A percentile compares a stretch with the other conserved stretches of the same genome.
These are phyloP conservation scores for Aricia artaxerxes DNA, from an alignment of 2,888 invertebrate genomes.

Conservation along the genomic window DNA sequence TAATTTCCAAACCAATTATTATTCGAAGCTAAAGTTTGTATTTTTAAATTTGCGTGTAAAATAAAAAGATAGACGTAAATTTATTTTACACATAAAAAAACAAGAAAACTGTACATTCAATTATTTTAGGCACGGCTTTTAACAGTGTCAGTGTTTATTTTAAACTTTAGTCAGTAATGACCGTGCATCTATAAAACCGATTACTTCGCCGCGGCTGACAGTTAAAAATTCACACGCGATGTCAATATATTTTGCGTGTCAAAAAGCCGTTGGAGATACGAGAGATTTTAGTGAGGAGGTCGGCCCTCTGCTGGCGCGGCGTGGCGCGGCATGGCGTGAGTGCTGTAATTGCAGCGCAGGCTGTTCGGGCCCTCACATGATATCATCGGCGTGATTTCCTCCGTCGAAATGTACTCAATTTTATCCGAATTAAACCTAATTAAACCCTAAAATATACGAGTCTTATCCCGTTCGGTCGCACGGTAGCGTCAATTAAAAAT, in stretches of 20 bases:
- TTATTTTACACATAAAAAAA: neutral
- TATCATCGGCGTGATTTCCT: constrained; percentile 50
- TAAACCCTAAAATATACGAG: constrained; percentile 53
- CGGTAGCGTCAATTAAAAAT: constrained; percentile 57
- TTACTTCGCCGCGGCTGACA: constrained; percentile 59
- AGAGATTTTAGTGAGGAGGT: constrained; percentile 67
- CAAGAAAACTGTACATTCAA: constrained; percentile 30
- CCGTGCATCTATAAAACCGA: constrained; percentile 41
- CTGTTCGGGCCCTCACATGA: constrained; percentile 58
- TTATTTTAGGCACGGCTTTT: constrained; percentile 30
- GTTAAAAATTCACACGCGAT: constrained; percentile 69
- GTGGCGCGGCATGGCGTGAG: constrained; percentile 61
- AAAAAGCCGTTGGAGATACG: constrained; percentile 65
- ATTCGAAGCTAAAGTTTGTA: neutral
- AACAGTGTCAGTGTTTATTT: constrained; percentile 32
- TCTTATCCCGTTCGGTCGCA: constrained; percentile 55
- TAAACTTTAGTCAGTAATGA: constrained; percentile 39
- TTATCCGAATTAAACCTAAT: constrained; percentile 51
- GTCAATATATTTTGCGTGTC: constrained; percentile 69
- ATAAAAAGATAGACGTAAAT: constrained; percentile 10
- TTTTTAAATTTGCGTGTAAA: neutral
- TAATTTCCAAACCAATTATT: constrained; percentile 18
- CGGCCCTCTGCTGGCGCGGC: constrained; percentile 53
- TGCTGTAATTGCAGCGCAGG: constrained; percentile 62
- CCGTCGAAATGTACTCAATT: constrained; percentile 25